Percentiles rank a stretch among this genome's conserved stretches.
These are phyloP conservation scores for Andrena camellia DNA, from an alignment of 2,888 invertebrate species.

Conservation along the genomic window DNA sequence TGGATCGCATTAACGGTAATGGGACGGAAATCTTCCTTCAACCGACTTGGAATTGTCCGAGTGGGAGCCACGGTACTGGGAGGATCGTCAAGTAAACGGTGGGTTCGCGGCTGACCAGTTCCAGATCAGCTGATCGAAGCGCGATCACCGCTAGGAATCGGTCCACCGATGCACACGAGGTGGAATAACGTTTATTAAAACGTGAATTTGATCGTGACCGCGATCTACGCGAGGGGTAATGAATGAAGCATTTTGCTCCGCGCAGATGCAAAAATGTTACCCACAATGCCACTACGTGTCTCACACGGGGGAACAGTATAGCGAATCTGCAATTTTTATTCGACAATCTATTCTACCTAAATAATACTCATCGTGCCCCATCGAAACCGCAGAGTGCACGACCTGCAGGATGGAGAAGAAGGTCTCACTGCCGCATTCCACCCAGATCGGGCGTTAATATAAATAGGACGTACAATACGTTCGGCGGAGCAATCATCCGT, in stretches of 20 bases:
- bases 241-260: not conserved
- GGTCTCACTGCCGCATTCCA: constrained; percentile 55
- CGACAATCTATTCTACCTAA: not conserved
- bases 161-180: constrained; percentile 37
- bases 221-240: not conserved
- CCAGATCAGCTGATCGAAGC: constrained; percentile 49
- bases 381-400: not conserved
- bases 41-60: constrained; percentile 58
- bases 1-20: constrained; percentile 81
- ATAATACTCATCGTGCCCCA: not conserved
- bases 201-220: constrained; percentile 23
- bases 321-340: not conserved
- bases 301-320: not conserved
- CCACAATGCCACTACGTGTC: not conserved
- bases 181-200: constrained; percentile 62
- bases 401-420: not conserved
- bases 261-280: too few relatives aligned
- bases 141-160: constrained; percentile 53
- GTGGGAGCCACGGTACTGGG: constrained; percentile 1
- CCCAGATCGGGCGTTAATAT: constrained; percentile 41
- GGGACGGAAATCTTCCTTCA: constrained; percentile 72
- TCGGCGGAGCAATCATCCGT: constrained; percentile 60
- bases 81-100: constrained; percentile 32
- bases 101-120: constrained; percentile 27
- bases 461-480: constrained; percentile 51